phyloP scores from a whole-genome alignment of 2,888 invertebrate species.

The Helleia helle region DNA sequence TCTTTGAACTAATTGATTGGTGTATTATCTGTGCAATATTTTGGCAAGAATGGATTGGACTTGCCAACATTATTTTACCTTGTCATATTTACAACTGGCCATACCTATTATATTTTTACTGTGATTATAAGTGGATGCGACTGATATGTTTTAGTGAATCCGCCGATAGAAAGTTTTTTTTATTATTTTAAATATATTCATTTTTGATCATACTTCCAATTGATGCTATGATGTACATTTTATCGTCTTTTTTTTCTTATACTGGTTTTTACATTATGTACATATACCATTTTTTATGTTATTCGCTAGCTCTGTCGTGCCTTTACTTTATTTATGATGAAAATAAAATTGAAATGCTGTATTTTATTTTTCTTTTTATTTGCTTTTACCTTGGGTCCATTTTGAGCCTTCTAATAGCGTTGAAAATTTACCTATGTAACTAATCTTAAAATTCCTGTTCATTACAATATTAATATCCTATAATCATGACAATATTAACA shows the following conservation, averaged over 20 bases:
- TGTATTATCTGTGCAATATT: constrained; percentile 44
- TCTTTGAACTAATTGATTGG: constrained; percentile 39
- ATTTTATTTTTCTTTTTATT: constrained; percentile 38
- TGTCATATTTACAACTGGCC: constrained; percentile 25
- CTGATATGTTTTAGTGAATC: constrained; percentile 38
- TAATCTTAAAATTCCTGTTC: neutral
- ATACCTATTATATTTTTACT: constrained; percentile 38
- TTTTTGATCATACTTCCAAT: constrained; percentile 40
- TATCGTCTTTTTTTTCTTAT: constrained; percentile 41
- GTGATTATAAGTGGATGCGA: constrained; percentile 44
- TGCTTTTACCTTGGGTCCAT: constrained; percentile 37
- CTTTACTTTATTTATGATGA: constrained; percentile 67
- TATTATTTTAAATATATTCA: constrained; percentile 26
- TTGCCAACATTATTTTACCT: constrained; percentile 13
- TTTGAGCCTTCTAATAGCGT: constrained; percentile 30
- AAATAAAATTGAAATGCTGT: constrained; percentile 59
- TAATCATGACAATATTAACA: constrained; percentile 6
- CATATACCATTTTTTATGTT: constrained; percentile 52
- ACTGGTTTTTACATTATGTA: constrained; percentile 54
- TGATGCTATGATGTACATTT: constrained; percentile 65
- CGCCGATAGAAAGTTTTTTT: constrained; percentile 7
- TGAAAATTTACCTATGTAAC: too few relatives aligned
- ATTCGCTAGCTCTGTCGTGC: constrained; percentile 53
- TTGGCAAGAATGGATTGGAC: constrained; percentile 17
- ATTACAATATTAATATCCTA: constrained; percentile 4